Conservation (phyloP, 2,113 vertebrate species). For the Brienomyrus longianalis region DNA sequence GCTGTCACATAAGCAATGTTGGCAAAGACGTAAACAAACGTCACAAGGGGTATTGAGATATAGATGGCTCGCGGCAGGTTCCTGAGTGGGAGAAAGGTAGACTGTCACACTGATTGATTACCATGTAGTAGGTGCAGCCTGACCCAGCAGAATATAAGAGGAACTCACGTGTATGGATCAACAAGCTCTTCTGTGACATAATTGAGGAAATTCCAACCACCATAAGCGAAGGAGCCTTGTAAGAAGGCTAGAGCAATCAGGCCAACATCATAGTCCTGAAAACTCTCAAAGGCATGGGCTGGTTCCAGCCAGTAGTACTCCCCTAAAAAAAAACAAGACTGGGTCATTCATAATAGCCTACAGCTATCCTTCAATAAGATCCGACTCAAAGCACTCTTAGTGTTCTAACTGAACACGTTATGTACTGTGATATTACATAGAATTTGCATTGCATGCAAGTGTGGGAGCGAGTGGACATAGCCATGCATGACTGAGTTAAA, state of each 20-base stretch:
- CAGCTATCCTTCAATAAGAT: not conserved
- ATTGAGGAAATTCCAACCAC: slow-evolving; percentile 92
- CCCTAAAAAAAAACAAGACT: slow-evolving; percentile 49
- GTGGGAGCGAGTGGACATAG: not conserved
- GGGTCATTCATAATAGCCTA: not conserved
- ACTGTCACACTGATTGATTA: not conserved
- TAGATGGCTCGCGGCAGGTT: slow-evolving; percentile 89
- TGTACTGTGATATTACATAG: not conserved
- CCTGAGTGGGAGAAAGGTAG: slow-evolving; percentile 45
- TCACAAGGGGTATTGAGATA: slow-evolving; percentile 90
- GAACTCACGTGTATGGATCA: slow-evolving; percentile 76
- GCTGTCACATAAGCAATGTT: slow-evolving; percentile 90
- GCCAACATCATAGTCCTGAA: slow-evolving; percentile 76
- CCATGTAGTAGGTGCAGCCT: too few species aligned
- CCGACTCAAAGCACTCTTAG: not conserved
- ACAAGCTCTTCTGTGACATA: slow-evolving; percentile 90
- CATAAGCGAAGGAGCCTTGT: slow-evolving; percentile 87
- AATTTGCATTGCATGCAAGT: not conserved
- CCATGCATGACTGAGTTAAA: not conserved
- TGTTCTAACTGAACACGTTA: not conserved
- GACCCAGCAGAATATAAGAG: not conserved
- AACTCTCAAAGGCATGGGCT: slow-evolving; percentile 75
- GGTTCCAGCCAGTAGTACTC: slow-evolving; percentile 87
- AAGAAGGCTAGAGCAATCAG: slow-evolving; percentile 80
- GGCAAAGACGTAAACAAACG: slow-evolving; percentile 88